phyloP scores from a whole-genome alignment of 2,113 vertebrate genomes.

The Eonycteris spelaea region DNA sequence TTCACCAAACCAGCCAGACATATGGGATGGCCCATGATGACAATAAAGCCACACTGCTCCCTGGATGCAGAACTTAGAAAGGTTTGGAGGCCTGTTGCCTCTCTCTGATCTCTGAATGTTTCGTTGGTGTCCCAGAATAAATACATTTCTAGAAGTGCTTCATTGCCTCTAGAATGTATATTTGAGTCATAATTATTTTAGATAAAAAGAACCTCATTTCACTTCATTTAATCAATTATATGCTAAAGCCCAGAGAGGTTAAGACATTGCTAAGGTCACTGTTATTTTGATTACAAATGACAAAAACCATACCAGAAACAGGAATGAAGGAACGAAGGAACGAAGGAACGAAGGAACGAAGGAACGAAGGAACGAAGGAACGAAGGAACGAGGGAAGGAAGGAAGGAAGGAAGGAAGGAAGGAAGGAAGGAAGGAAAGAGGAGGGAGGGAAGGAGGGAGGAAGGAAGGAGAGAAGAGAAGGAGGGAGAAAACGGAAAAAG shows the following conservation, averaged over 20 bases:
- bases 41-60: neutral
- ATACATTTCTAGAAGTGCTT: neutral
- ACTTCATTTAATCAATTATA: neutral
- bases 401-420: neutral
- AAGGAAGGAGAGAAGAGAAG: neutral
- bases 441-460: neutral
- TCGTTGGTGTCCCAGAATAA: neutral
- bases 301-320: neutral
- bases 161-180: neutral
- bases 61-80: neutral
- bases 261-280: neutral
- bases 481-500: neutral
- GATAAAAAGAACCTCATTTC: neutral
- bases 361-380: neutral
- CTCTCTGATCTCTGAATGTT: neutral
- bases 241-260: neutral
- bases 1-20: neutral
- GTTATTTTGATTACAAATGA: neutral
- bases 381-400: rapidly evolving
- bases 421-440: neutral
- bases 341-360: too few species aligned
- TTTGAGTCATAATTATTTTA: neutral
- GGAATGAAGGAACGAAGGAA: neutral
- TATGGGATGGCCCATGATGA: rapidly evolving
- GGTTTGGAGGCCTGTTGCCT: neutral